Percentiles rank a stretch among this genome's conserved stretches.
phyloP scores from a whole-genome alignment of 2,888 invertebrate genomes.

The Drosophila melanosoma region DNA sequence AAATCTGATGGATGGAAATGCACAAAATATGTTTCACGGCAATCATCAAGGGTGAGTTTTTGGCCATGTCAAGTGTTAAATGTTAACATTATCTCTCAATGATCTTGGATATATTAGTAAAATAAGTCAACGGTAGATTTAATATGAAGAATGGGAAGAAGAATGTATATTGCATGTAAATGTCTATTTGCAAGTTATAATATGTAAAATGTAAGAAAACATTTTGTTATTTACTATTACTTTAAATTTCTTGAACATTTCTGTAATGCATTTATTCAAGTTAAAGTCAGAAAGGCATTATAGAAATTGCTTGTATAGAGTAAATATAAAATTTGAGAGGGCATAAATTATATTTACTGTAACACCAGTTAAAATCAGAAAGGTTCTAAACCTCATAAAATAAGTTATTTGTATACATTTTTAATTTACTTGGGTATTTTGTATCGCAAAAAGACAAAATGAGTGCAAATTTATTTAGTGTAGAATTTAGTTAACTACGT shows the following conservation, averaged over 20 bases:
- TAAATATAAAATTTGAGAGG: not conserved
- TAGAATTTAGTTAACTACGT: too few relatives aligned
- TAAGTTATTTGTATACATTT: not conserved
- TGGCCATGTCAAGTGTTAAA: not conserved
- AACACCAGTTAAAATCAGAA: not conserved
- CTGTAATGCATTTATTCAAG: not conserved
- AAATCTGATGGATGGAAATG: constrained; percentile 86
- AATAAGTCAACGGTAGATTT: not conserved
- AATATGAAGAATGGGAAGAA: not conserved
- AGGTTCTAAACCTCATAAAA: not conserved
- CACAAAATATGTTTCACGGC: constrained; percentile 87
- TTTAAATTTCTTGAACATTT: not conserved
- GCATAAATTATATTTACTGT: not conserved
- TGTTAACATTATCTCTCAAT: not conserved
- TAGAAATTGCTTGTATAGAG: not conserved
- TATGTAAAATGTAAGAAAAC: not conserved
- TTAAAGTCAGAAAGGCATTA: not conserved
- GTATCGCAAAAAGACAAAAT: too few relatives aligned
- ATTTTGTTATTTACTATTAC: not conserved
- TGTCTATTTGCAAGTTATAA: not conserved
- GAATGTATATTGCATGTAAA: not conserved
- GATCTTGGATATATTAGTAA: not conserved
- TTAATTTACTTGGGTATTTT: too few relatives aligned
- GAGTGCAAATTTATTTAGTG: too few relatives aligned
- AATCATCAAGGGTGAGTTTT: constrained; percentile 86